A percentile compares a stretch with the other conserved stretches of the same genome.
These are phyloP conservation scores for Salpingus planirostris DNA, from an alignment of 2,888 invertebrate species.

Conservation along the genomic window DNA sequence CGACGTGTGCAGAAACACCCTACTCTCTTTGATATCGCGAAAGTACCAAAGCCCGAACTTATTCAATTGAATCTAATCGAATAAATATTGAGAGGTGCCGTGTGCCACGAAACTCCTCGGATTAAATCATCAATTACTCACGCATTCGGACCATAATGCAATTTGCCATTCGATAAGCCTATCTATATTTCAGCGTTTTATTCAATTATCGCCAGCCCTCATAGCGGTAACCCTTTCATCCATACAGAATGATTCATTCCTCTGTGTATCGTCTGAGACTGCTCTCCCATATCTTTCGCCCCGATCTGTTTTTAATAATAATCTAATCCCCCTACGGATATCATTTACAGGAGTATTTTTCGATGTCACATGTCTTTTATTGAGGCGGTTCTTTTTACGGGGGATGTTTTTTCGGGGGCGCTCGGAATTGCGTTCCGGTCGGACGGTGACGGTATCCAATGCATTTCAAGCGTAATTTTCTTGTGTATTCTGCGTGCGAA, in stretches of 20 bases:
- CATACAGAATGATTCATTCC: not conserved
- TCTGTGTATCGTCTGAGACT: slow-evolving; percentile 18
- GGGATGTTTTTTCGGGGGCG: slow-evolving; percentile 4
- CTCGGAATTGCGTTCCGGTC: slow-evolving; percentile 1
- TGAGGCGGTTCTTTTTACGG: slow-evolving; percentile 18
- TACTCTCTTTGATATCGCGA: too few species aligned
- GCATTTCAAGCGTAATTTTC: slow-evolving; percentile 7
- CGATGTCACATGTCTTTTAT: slow-evolving; percentile 39
- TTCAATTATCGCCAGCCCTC: slow-evolving; percentile 26
- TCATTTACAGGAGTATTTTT: slow-evolving; percentile 38
- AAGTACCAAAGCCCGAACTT: too few species aligned
- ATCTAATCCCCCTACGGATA: slow-evolving; percentile 29
- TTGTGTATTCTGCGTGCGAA: slow-evolving; percentile 5
- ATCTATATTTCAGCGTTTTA: slow-evolving; percentile 19
- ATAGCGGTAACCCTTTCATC: slow-evolving; percentile 19
- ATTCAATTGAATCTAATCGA: too few species aligned
- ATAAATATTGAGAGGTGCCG: slow-evolving; percentile 4
- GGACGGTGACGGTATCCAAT: slow-evolving; percentile 4
- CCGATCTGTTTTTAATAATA: slow-evolving; percentile 33
- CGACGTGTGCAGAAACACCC: too few species aligned
- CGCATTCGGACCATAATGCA: too few species aligned
- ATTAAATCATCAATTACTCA: too few species aligned
- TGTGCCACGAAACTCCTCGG: slow-evolving; percentile 7
- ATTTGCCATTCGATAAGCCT: slow-evolving; percentile 17
- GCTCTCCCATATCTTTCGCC: slow-evolving; percentile 26